Evolutionary conservation across 2,888 invertebrate genomes (phyloP).

Genomic region (Cephonodes hylas): DNA sequence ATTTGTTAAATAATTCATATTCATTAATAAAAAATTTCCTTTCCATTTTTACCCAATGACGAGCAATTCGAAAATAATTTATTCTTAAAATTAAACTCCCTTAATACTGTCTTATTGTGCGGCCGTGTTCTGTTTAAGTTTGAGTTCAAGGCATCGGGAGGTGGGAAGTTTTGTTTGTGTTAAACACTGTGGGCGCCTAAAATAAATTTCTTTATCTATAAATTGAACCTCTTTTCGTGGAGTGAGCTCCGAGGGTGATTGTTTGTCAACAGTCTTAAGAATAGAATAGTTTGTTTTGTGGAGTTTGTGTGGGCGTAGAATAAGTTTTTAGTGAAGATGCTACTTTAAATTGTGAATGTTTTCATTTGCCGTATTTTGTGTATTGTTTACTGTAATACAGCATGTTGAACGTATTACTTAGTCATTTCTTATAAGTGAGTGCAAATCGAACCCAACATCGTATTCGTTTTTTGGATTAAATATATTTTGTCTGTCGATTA

Average conservation of each 20-base stretch:
- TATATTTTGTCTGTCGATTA: too few relatives aligned
- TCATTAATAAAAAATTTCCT: too few relatives aligned
- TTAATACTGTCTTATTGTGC: not conserved
- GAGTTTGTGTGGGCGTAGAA: not conserved
- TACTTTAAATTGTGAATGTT: too few relatives aligned
- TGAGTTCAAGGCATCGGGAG: slow-evolving; percentile 21
- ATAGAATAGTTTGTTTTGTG: not conserved
- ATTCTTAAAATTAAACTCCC: not conserved
- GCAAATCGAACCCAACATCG: too few relatives aligned
- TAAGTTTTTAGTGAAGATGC: not conserved
- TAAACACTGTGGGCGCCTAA: slow-evolving; percentile 18
- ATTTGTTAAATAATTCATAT: too few relatives aligned
- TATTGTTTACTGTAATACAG: too few relatives aligned
- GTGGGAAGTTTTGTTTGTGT: slow-evolving; percentile 26
- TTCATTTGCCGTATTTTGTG: too few relatives aligned
- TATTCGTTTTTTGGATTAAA: too few relatives aligned
- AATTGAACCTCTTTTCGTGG: slow-evolving; percentile 24
- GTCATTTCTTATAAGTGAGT: too few relatives aligned
- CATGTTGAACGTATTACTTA: too few relatives aligned
- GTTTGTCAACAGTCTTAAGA: slow-evolving; percentile 1
- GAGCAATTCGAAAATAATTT: too few relatives aligned
- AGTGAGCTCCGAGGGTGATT: not conserved
- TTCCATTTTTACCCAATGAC: too few relatives aligned
- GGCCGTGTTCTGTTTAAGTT: slow-evolving; percentile 16
- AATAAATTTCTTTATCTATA: slow-evolving; percentile 25